Conservation (phyloP, 1,140 invertebrate genomes). For the Tachypleus tridentatus region DNA sequence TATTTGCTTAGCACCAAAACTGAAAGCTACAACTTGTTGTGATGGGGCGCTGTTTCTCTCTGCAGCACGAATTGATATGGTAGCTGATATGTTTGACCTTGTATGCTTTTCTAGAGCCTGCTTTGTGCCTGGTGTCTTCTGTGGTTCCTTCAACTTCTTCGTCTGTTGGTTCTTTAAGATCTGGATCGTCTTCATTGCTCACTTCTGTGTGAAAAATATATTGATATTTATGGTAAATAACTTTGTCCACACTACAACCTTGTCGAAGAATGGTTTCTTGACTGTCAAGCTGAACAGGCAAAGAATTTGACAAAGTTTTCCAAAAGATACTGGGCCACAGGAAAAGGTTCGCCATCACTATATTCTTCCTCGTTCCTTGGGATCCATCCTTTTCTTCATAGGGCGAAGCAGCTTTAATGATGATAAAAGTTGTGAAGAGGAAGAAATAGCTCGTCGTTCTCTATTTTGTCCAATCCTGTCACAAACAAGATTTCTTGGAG, state of each 20-base stretch:
- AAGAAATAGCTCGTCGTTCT: conserved; percentile 37
- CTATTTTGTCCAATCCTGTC: conserved; percentile 74
- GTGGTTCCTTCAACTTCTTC: conserved; percentile 50
- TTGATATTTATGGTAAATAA: conserved; percentile 82
- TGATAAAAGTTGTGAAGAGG: neutral
- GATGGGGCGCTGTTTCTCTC: conserved; percentile 86
- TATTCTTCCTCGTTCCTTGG: conserved; percentile 61
- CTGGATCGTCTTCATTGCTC: conserved; percentile 75
- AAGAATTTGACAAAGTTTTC: conserved; percentile 62
- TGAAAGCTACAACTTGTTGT: conserved; percentile 86
- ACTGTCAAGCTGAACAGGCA: conserved; percentile 85
- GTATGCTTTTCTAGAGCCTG: conserved; percentile 72
- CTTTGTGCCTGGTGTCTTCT: conserved; percentile 52
- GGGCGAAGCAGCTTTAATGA: conserved; percentile 47
- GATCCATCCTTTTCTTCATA: conserved; percentile 93
- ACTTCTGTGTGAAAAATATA: conserved; percentile 86
- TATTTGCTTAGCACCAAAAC: conserved; percentile 92
- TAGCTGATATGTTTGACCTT: conserved; percentile 73
- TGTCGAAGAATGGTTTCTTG: conserved; percentile 83
- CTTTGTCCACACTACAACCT: conserved; percentile 90
- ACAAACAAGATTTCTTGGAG: conserved; percentile 69
- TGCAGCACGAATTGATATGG: conserved; percentile 74
- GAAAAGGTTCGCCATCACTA: conserved; percentile 94
- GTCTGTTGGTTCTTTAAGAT: conserved; percentile 65
- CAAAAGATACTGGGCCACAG: conserved; percentile 91